Evolutionary conservation across 2,888 invertebrate species (phyloP).

Genomic region (Drosophila sordidapex): DNA sequence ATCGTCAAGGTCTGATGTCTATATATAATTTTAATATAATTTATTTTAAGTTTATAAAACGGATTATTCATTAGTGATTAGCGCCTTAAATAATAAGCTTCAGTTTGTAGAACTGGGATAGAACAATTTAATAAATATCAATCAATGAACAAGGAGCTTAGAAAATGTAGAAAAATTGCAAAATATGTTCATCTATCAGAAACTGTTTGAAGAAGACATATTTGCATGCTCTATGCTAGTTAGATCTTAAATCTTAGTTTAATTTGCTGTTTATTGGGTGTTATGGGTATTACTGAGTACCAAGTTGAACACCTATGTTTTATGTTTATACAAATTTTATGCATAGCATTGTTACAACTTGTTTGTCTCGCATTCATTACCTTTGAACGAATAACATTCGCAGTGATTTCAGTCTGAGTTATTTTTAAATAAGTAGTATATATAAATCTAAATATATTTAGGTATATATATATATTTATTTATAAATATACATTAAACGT

Average conservation of each 20-base stretch:
- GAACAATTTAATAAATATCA: not conserved
- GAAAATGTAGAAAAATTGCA: not conserved
- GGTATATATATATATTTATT: not conserved
- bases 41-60: not conserved
- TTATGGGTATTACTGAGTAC: not conserved
- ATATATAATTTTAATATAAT: not conserved
- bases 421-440: not conserved
- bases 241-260: not conserved
- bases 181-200: not conserved
- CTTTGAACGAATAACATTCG: not conserved
- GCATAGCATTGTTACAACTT: not conserved
- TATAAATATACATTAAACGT: not conserved
- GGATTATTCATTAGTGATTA: not conserved
- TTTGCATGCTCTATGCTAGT: not conserved
- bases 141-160: not conserved
- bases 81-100: not conserved
- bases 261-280: not conserved
- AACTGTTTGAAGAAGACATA: not conserved
- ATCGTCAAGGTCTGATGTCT: not conserved
- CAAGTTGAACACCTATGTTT: fast-evolving
- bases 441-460: not conserved
- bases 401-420: not conserved
- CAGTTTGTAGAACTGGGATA: not conserved
- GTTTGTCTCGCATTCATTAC: not conserved
- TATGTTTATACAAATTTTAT: not conserved